These are phyloP conservation scores for Tamandua tetradactyla DNA, from an alignment of 2,797 vertebrate species.

Conservation along the genomic window DNA sequence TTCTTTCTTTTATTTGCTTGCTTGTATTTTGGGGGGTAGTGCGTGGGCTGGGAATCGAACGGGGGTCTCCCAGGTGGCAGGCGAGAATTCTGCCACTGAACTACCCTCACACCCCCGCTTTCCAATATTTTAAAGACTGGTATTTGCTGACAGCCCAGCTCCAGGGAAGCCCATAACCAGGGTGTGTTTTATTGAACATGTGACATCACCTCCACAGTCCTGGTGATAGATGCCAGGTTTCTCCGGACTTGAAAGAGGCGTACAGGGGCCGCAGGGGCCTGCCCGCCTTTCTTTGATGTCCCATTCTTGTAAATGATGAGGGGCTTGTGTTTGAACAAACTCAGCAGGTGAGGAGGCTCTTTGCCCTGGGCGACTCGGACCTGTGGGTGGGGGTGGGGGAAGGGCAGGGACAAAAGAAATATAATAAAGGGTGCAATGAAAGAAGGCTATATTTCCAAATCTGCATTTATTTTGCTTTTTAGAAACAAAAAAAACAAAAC, in stretches of 20 bases:
- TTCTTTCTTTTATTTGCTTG: no score
- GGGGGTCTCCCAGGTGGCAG: no score
- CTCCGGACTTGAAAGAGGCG: slow-evolving; percentile 93
- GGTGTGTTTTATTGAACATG: background rate
- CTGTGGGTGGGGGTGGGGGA: slow-evolving; percentile 76
- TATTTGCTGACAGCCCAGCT: background rate
- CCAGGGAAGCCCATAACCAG: background rate
- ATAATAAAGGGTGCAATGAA: background rate
- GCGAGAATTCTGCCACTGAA: no score
- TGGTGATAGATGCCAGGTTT: slow-evolving; percentile 90
- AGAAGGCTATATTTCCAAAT: slow-evolving; percentile 9
- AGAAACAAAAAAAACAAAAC: slow-evolving; percentile 35
- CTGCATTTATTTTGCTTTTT: background rate
- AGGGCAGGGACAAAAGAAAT: background rate
- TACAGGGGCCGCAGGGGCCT: slow-evolving; percentile 82
- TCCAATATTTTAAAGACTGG: background rate
- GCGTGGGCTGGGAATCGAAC: no score
- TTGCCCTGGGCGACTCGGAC: slow-evolving; percentile 94
- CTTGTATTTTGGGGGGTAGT: no score
- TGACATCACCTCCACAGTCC: slow-evolving; percentile 91
- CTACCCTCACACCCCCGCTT: no score
- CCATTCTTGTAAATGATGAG: slow-evolving; percentile 93
- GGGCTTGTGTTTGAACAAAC: slow-evolving; percentile 92
- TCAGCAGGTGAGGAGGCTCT: slow-evolving; percentile 92
- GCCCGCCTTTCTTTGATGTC: slow-evolving; percentile 88